phyloP scores from a whole-genome alignment of 2,888 invertebrate genomes.

The Andrena praecox region DNA sequence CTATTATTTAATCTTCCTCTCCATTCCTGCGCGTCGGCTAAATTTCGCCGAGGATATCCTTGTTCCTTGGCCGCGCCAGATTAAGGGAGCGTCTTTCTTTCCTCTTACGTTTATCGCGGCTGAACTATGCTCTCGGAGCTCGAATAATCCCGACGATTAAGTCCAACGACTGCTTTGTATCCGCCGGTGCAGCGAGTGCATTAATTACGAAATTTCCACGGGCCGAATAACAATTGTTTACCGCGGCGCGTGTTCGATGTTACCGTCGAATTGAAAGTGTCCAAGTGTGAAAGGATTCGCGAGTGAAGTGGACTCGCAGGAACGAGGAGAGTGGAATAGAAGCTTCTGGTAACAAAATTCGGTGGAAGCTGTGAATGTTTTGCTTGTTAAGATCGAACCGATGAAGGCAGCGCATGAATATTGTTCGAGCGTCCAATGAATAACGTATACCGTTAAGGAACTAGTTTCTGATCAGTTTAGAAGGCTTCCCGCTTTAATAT shows the following conservation, averaged over 20 bases:
- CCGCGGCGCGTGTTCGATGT: neutral
- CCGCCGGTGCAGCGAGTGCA: constrained; percentile 9
- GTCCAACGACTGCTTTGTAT: constrained; percentile 21
- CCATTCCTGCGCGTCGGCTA: constrained; percentile 27
- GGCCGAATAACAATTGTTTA: constrained; percentile 22
- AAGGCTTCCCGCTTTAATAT: too few species aligned
- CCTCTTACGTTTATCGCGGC: constrained; percentile 27
- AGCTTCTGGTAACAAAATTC: neutral
- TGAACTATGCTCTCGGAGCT: constrained; percentile 14
- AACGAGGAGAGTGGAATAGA: neutral
- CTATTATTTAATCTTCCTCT: constrained; percentile 48
- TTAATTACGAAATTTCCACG: constrained; percentile 37
- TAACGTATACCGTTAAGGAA: too few species aligned
- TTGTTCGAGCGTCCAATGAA: neutral
- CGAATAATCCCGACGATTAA: constrained; percentile 42
- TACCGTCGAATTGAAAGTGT: neutral
- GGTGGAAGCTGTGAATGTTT: neutral
- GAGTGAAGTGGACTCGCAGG: too few species aligned
- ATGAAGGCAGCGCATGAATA: neutral
- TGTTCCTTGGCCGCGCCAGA: constrained; percentile 18
- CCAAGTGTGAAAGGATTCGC: too few species aligned
- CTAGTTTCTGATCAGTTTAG: too few species aligned
- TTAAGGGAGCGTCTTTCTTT: constrained; percentile 39
- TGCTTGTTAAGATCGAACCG: too few species aligned
- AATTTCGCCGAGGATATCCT: constrained; percentile 50